Conservation (phyloP, 2,113 vertebrate species). For the Rissa tridactyla region DNA sequence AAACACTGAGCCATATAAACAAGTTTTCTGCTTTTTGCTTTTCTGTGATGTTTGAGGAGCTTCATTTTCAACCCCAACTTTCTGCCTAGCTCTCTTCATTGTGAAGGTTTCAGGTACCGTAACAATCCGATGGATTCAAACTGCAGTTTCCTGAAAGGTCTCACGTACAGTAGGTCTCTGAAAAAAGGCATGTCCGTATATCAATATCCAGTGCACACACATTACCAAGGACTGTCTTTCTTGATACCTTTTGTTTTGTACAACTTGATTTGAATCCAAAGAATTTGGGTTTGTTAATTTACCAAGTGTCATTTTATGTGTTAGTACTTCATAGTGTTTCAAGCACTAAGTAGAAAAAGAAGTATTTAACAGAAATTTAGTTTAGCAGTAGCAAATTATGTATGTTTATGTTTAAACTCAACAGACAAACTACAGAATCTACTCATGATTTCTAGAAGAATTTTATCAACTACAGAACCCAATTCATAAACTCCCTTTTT, state of each 20-base stretch:
- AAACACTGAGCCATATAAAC: neutral
- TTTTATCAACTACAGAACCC: neutral
- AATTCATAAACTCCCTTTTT: neutral
- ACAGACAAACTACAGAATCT: neutral
- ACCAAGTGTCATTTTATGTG: neutral
- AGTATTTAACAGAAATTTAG: neutral
- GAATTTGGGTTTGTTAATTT: neutral
- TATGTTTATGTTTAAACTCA: neutral
- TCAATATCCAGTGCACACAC: neutral
- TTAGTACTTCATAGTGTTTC: neutral
- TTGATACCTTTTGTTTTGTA: neutral
- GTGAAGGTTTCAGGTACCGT: constrained; percentile 8
- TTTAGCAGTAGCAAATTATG: neutral
- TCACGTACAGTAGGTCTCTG: neutral
- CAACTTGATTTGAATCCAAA: neutral
- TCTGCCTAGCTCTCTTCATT: constrained; percentile 82
- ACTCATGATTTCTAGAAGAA: neutral
- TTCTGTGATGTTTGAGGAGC: constrained; percentile 52
- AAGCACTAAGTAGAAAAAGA: neutral
- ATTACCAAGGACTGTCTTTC: neutral
- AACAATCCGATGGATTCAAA: rapidly evolving
- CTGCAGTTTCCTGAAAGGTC: neutral
- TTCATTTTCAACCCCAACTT: constrained; percentile 63
- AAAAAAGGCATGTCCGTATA: neutral
- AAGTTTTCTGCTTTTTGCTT: constrained; percentile 75